Evolutionary conservation across 2,797 vertebrate species (phyloP).

Genomic region (Eurystomus glaucurus): DNA sequence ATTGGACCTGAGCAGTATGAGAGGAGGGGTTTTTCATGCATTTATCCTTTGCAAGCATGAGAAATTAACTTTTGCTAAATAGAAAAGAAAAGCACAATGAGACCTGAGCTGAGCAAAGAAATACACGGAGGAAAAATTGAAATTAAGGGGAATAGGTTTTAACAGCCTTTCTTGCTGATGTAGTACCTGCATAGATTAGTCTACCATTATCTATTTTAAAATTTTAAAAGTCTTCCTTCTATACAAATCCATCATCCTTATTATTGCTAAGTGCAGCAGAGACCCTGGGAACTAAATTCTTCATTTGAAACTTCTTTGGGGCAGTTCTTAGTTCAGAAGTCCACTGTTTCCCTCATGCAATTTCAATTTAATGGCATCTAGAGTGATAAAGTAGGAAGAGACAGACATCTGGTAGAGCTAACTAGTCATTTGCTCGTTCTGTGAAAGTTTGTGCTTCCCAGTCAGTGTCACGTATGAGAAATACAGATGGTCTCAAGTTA

Average conservation of each 20-base stretch:
- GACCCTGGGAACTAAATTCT: conserved; percentile 24
- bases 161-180: conserved; percentile 1
- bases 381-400: conserved; percentile 56
- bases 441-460: conserved; percentile 68
- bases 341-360: conserved; percentile 23
- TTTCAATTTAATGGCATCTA: conserved; percentile 55
- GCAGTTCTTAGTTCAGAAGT: neutral
- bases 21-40: rapidly evolving
- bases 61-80: conserved; percentile 25
- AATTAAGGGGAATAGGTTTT: conserved; percentile 17
- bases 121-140: conserved; percentile 10
- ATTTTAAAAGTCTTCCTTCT: neutral
- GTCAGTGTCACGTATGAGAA: conserved; percentile 61
- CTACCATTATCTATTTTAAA: conserved; percentile 34
- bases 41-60: neutral
- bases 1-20: neutral
- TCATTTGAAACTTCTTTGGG: conserved; percentile 54
- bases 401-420: conserved; percentile 67
- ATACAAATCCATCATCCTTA: conserved; percentile 17
- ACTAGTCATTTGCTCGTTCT: conserved; percentile 59
- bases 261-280: conserved; percentile 39
- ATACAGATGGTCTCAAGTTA: conserved; percentile 54
- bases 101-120: neutral
- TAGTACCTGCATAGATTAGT: conserved; percentile 40
- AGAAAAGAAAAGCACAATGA: neutral